Evolutionary conservation across 2,797 vertebrate genomes (phyloP), one percentile per base, ranked within the genome.

Genomic region (Salmo trutta): DNA sequence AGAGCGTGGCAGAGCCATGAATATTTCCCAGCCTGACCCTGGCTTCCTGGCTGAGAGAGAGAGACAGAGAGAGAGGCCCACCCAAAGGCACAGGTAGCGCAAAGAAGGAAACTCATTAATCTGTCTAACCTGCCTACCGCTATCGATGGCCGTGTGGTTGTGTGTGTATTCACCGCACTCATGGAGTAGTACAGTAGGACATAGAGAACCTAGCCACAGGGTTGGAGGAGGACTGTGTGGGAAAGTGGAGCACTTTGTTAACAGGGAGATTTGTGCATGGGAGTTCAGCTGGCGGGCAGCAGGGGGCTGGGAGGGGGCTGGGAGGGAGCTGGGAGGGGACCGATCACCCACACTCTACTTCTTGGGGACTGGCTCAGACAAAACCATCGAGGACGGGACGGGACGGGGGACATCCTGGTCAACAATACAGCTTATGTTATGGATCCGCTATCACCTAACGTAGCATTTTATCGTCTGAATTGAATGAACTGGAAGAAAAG

Each of bases 1-100:
- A 93, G 91, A 94, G 87, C 84, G 56, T 88, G 81, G 82, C 87
- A 85, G 82, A 89, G 89, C 91, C 92, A 92, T 92, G 90, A 93
- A 94, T 93, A 92, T 91, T 92, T 92, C 85, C 81, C 88, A 89
- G 72, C 62, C 56, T 83, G 80, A 14, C 77, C 76, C 76, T 36
- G 52, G 52, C n/a, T 17, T 19, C 3, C 47, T 19, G 19, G 85
- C 80, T 67, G 81, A 82, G 85, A 74, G 75, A 79, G 81, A 79
- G 71, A 78, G 8, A 47, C 8, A 47, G 2, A 10, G 41, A 47
- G 41, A 47, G 8, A 47, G 41, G 8, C 5, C 16, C 41, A 47
- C 41, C 41, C 41, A 47, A 47, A 47, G 10, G 10, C 41, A 47
- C 41, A 47, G 47, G 5, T 21, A 69, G 10, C 47, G 14, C 47